These are phyloP conservation scores for Rynchops niger DNA, from an alignment of 2,113 vertebrate species.

Conservation along the genomic window DNA sequence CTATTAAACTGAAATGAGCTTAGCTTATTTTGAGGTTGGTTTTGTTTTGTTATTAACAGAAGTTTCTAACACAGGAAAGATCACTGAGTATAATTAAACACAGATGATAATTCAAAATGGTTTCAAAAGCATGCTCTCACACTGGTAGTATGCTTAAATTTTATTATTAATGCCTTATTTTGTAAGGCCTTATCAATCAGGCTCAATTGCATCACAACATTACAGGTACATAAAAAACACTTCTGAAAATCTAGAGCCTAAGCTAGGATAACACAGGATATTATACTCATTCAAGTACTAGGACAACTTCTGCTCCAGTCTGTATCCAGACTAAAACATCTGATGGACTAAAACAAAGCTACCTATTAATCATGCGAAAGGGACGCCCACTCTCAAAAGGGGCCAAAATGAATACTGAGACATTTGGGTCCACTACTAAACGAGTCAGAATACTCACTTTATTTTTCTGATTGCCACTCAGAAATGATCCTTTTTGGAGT, in stretches of 20 bases:
- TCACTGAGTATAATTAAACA: background rate
- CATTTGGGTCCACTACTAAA: background rate
- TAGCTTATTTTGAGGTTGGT: background rate
- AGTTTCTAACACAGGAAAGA: background rate
- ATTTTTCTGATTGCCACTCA: slow-evolving; percentile 73
- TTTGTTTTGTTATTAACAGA: background rate
- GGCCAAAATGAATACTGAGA: background rate
- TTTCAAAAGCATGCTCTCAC: background rate
- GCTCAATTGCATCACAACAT: background rate
- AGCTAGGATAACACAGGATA: background rate
- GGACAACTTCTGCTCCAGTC: background rate
- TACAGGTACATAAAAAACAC: background rate
- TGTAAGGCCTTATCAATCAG: background rate
- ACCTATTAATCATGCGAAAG: background rate
- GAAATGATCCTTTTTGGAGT: slow-evolving; percentile 73
- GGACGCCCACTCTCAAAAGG: background rate
- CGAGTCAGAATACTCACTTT: slow-evolving; percentile 49
- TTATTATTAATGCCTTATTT: background rate
- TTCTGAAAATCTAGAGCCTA: background rate
- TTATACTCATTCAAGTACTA: background rate
- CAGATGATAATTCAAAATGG: background rate
- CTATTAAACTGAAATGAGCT: background rate
- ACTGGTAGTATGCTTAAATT: background rate
- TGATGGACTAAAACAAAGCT: background rate
- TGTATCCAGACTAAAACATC: background rate